Conservation (phyloP, 92 coral and sea anemone species). For the Parazoanthus darwini region DNA sequence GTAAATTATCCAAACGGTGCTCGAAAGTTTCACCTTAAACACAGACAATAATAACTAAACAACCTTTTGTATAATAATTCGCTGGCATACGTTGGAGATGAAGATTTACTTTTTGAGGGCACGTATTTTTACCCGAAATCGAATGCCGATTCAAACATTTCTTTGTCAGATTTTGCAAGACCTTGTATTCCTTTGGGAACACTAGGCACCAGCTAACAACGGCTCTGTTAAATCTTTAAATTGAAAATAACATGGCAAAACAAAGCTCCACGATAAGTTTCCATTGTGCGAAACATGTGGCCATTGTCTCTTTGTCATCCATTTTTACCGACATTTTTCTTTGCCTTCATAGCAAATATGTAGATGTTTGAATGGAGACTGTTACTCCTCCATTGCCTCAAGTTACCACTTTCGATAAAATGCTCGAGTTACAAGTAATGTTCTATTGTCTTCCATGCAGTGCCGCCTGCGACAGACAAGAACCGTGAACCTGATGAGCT, state of each 20-base stretch:
- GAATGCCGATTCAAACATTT: too few species aligned
- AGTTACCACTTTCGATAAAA: too few species aligned
- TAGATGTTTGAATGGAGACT: too few species aligned
- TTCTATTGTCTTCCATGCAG: conserved; percentile 45
- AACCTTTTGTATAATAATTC: neutral
- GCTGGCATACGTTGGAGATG: neutral
- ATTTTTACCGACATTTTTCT: neutral
- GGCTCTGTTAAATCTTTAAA: too few species aligned
- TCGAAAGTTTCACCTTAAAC: neutral
- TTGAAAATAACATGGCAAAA: too few species aligned
- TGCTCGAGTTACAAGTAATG: neutral
- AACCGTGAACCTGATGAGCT: conserved; percentile 64
- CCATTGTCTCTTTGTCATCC: neutral
- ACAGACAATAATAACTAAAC: neutral
- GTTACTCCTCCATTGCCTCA: neutral
- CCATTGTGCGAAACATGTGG: neutral
- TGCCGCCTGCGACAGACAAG: conserved; percentile 68
- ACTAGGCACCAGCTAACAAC: too few species aligned
- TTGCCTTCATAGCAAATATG: neutral
- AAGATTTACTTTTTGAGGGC: neutral
- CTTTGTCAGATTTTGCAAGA: too few species aligned
- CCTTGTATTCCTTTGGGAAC: too few species aligned
- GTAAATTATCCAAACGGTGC: neutral
- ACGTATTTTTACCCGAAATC: too few species aligned
- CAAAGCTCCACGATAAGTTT: neutral